phyloP scores from a whole-genome alignment of 2,113 vertebrate genomes.

The Rhea pennata region DNA sequence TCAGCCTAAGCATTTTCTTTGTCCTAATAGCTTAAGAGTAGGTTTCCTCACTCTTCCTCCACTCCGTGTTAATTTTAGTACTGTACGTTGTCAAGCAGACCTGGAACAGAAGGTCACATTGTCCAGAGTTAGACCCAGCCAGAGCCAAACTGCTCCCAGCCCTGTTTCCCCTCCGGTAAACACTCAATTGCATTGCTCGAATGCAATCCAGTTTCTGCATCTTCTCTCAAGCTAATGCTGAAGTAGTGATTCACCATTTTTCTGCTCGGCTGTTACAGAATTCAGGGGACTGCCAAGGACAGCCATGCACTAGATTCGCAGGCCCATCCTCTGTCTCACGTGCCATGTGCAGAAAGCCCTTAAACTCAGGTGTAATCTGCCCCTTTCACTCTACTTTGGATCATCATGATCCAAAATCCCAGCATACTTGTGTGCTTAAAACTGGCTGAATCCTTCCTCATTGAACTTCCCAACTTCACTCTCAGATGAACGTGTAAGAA shows the following conservation, averaged over 20 bases:
- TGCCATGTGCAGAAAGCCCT: background rate
- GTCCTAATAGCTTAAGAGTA: background rate
- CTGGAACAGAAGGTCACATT: background rate
- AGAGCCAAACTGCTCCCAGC: background rate
- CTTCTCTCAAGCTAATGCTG: background rate
- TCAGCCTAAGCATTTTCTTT: background rate
- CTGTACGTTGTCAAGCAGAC: background rate
- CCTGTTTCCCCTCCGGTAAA: background rate
- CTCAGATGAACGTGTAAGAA: too few species aligned
- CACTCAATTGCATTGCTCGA: background rate
- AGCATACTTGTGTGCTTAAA: too few species aligned
- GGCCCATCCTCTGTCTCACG: background rate
- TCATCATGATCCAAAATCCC: too few species aligned
- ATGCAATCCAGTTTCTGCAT: background rate
- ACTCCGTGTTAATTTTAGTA: background rate
- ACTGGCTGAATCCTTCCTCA: too few species aligned
- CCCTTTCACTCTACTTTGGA: too few species aligned
- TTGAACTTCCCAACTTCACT: too few species aligned
- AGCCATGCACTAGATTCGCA: too few species aligned
- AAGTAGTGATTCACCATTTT: background rate
- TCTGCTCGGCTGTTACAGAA: background rate
- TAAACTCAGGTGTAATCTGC: too few species aligned
- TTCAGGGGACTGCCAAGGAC: background rate
- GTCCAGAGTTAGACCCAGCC: background rate
- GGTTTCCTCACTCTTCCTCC: background rate